These are phyloP conservation scores for Melanogrammus aeglefinus DNA, from an alignment of 2,797 vertebrate species.

Conservation along the genomic window DNA sequence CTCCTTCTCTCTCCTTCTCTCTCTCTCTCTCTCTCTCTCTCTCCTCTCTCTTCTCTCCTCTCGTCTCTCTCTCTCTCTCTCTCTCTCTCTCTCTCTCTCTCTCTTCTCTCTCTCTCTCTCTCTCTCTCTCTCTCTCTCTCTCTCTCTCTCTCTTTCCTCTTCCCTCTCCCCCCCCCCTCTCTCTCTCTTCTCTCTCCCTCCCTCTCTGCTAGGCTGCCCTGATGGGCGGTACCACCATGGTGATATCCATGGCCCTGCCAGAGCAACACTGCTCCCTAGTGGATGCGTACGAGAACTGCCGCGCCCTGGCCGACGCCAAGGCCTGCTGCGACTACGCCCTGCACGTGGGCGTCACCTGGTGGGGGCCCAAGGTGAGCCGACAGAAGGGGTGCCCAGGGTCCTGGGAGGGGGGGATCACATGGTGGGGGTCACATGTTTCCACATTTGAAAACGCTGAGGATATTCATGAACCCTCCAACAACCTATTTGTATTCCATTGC, in stretches of 20 bases:
- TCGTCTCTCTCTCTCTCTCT: background rate
- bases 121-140: constrained; percentile 1
- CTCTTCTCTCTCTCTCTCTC: background rate
- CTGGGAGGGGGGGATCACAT: too few species aligned
- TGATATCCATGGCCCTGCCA: constrained; percentile 88
- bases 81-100: constrained; percentile 4
- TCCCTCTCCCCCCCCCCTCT: background rate
- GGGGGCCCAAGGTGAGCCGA: constrained; percentile 85
- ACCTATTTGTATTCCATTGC: constrained; percentile 24
- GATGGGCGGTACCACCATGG: constrained; percentile 93
- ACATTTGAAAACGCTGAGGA: background rate
- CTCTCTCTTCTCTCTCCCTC: background rate
- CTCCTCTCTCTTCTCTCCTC: background rate
- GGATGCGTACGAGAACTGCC: constrained; percentile 91
- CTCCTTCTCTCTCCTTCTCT: background rate
- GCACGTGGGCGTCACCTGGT: constrained; percentile 95
- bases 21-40: background rate
- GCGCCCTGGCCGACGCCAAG: constrained; percentile 86
- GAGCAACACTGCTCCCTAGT: constrained; percentile 91
- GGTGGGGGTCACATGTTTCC: background rate
- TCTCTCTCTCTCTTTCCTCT: background rate
- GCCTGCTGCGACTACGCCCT: constrained; percentile 96
- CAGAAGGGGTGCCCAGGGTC: background rate
- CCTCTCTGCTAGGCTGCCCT: constrained; percentile 81
- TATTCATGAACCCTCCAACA: constrained; percentile 15